Evolutionary conservation across 2,797 vertebrate species (phyloP), one percentile per base, ranked within the genome.

Genomic region (Anas georgica): DNA sequence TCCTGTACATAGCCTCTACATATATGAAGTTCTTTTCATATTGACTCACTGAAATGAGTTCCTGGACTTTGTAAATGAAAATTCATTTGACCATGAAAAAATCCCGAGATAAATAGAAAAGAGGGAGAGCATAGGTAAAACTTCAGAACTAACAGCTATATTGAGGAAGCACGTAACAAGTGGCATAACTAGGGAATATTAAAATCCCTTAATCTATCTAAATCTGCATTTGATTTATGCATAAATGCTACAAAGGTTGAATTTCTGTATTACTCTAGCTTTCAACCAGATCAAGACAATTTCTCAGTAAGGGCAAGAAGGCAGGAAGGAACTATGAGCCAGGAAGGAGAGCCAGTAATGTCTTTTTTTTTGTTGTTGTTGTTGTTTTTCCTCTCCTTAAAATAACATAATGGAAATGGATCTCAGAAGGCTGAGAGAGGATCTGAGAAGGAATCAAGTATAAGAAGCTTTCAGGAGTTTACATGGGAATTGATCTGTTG

Each of bases 381-480:
- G 48, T 50, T 50, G 48, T 50, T 37, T 12, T 9, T 52, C 26
- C 31, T 10, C 17, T 13, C 10, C 80, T 88, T 50, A 79, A 82
- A 95, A 93, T 78, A 95, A 63, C 55, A 56, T 39, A 58, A 62
- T 37, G 41, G 69, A 93, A 91, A 88, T 62, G 70, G 78, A 94
- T n/a, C 50, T 78, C 54, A 89, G 58, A 52, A 52, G 50, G 14
- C 25, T 39, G 39, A 39, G 39, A 39, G 39, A 39, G 39, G 39
- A 52, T 26, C 50, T 26, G 25, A 87, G 78, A 85, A 89, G 33
- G 62, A 95, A 95, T 75, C 80, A 80, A 39, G 11, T 68, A 21
- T 77, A 70, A 92, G 90, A 86, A 83, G 31, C 75, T 91, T 92
- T 89, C 4, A 29, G 72, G 79, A 91, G 89, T 54, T 93, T 91